Percentiles rank a stretch among this genome's conserved stretches.
phyloP scores from a whole-genome alignment of 2,888 invertebrate species.

The Amphipyra berbera region DNA sequence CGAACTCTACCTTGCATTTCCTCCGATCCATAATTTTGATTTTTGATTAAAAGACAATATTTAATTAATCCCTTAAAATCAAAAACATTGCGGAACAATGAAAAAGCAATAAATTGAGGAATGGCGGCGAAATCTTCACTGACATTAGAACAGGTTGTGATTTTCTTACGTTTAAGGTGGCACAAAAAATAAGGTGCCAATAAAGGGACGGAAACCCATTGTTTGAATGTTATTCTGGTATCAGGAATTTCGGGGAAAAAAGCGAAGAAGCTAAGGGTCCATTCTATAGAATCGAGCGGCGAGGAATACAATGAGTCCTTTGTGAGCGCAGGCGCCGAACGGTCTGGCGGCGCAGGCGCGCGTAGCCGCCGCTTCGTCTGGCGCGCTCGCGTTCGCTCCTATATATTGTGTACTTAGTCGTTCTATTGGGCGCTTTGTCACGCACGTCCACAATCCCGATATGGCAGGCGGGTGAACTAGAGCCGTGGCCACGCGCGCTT shows the following conservation, averaged over 20 bases:
- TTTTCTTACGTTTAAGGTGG: slow-evolving; percentile 82
- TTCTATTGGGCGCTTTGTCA: slow-evolving; percentile 51
- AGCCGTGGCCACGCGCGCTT: slow-evolving; percentile 59
- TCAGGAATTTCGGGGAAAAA: slow-evolving; percentile 85
- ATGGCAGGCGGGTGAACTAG: slow-evolving; percentile 52
- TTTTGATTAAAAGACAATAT: too few species aligned
- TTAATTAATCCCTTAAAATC: too few species aligned
- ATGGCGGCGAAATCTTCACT: slow-evolving; percentile 65
- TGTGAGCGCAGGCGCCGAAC: slow-evolving; percentile 88
- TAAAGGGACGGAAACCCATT: slow-evolving; percentile 90
- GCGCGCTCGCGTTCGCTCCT: slow-evolving; percentile 53
- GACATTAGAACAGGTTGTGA: slow-evolving; percentile 84
- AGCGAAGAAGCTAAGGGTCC: slow-evolving; percentile 78
- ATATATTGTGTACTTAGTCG: slow-evolving; percentile 30
- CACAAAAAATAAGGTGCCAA: slow-evolving; percentile 89
- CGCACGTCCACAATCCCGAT: slow-evolving; percentile 56
- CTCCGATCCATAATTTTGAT: too few species aligned
- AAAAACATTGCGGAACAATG: slow-evolving; percentile 14
- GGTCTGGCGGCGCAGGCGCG: slow-evolving; percentile 75
- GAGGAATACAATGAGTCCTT: slow-evolving; percentile 86
- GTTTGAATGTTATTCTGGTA: slow-evolving; percentile 87
- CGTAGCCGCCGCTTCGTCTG: slow-evolving; percentile 72
- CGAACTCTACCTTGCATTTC: too few species aligned
- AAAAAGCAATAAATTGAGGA: slow-evolving; percentile 58
- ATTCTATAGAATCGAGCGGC: slow-evolving; percentile 79